phyloP scores from a whole-genome alignment of 2,888 invertebrate genomes.

The Stenichneumon culpator region DNA sequence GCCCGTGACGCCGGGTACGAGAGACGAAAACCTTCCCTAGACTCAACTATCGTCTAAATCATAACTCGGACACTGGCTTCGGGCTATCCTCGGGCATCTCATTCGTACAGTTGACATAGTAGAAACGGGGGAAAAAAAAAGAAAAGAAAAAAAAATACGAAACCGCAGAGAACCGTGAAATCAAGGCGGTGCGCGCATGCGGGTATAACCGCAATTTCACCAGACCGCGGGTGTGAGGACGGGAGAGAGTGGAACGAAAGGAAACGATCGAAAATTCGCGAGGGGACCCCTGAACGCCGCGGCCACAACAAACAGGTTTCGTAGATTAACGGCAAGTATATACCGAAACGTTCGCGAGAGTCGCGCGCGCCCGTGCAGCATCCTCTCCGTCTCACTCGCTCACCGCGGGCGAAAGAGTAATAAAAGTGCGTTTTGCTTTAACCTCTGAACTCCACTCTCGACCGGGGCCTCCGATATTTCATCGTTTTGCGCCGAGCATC shows the following conservation, averaged over 20 bases:
- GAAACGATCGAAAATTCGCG: slow-evolving; percentile 73
- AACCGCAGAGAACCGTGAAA: slow-evolving; percentile 66
- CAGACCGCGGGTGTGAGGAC: slow-evolving; percentile 54
- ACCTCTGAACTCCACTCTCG: slow-evolving; percentile 73
- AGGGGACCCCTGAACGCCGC: slow-evolving; percentile 48
- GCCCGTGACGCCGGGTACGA: slow-evolving; percentile 30
- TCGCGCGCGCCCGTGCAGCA: slow-evolving; percentile 34
- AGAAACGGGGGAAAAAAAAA: slow-evolving; percentile 10
- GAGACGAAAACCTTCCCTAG: slow-evolving; percentile 45
- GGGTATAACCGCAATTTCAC: slow-evolving; percentile 61
- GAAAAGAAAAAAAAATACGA: slow-evolving; percentile 30
- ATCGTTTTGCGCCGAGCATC: slow-evolving; percentile 71
- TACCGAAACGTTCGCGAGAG: slow-evolving; percentile 45
- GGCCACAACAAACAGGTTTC: slow-evolving; percentile 72
- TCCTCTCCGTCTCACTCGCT: slow-evolving; percentile 7
- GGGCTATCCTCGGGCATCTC: background rate
- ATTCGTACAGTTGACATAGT: slow-evolving; percentile 36
- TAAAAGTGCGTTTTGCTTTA: slow-evolving; percentile 73
- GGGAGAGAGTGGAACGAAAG: slow-evolving; percentile 69
- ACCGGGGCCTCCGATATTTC: slow-evolving; percentile 73
- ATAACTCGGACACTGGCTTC: slow-evolving; percentile 1
- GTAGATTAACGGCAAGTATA: slow-evolving; percentile 70
- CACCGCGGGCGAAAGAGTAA: slow-evolving; percentile 67
- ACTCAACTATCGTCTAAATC: slow-evolving; percentile 26
- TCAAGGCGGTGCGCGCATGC: slow-evolving; percentile 37